Conservation (phyloP, 2,888 invertebrate genomes). For the Chymomyza caudatula region DNA sequence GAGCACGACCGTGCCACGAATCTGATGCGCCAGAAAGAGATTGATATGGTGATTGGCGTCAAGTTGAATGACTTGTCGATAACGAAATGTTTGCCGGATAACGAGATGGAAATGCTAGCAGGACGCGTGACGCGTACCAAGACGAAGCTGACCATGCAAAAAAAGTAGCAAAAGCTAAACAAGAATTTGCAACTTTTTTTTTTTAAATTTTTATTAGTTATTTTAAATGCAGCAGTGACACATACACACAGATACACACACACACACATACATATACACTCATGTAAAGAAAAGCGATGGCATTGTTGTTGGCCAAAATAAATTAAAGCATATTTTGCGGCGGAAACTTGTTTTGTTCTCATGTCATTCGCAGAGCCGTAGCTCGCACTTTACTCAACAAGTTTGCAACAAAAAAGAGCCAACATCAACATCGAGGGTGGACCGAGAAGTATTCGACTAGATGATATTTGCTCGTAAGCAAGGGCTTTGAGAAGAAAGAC, state of each 20-base stretch:
- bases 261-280: neutral
- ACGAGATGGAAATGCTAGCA: constrained; percentile 31
- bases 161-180: neutral
- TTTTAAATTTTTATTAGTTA: neutral
- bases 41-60: constrained; percentile 56
- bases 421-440: no score
- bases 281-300: neutral
- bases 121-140: constrained; percentile 40
- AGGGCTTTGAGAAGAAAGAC: no score
- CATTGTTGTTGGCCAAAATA: neutral
- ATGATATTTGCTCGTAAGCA: no score
- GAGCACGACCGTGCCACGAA: constrained; percentile 20
- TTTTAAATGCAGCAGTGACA: neutral
- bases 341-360: neutral
- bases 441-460: no score
- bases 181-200: neutral
- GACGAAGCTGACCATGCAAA: constrained; percentile 26
- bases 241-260: neutral
- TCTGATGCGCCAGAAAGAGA: constrained; percentile 45
- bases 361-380: neutral
- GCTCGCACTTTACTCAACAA: no score
- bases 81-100: constrained; percentile 42
- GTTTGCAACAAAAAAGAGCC: no score
- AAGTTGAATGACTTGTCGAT: constrained; percentile 50
- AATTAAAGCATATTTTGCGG: neutral